Base-by-base conservation (phyloP, 2,888 invertebrate genomes). In the Colletes collaris region DNA sequence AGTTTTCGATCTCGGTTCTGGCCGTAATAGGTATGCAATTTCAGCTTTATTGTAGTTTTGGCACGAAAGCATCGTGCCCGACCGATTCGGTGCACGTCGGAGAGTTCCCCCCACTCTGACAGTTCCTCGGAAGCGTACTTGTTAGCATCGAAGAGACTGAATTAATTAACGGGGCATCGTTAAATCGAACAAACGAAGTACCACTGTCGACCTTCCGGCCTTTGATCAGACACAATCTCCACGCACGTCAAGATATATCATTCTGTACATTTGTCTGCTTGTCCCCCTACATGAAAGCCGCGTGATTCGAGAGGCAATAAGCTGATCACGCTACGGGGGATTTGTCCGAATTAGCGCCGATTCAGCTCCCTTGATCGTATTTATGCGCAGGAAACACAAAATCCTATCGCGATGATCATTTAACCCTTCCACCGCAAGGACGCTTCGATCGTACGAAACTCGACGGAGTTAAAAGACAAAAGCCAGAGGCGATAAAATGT, bases 141-240 rank as follows among this genome's bases (percentile, higher is more conserved):
- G 77, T 82, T 82, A 78, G 64, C 74, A 74, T 78, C 74, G 65
- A 74, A 71, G 81, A 78, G 77, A 67, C 70, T 50, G 65, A 73
- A 76, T 75, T 77, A 75, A 83, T 82, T 80, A 83, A 80, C 80
- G 76, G 77, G 65, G 74, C 76, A 44, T 68, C 71, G 84, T 84
- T 84, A 70, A 86, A 84, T 84, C 83, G 81, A 80, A 85, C 84
- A 86, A 85, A 86, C 86, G 79, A 82, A 68, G 83, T 79, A 82
- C 58, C 84, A 58, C 74, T 67, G 75, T 75, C 76, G 83, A 81
- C 74, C 78, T 76, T 74, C 73, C 76, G 69, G 71, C 81, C 83
- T 84, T 83, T 85, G 85, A 82, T 84, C 82, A 82, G 55, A 65
- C 74, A 60, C 81, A 53, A 69, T 58, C 79, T 69, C 71, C 59